These are phyloP conservation scores for Amphipyra tragopoginis DNA, from an alignment of 2,888 invertebrate genomes.

Conservation along the genomic window DNA sequence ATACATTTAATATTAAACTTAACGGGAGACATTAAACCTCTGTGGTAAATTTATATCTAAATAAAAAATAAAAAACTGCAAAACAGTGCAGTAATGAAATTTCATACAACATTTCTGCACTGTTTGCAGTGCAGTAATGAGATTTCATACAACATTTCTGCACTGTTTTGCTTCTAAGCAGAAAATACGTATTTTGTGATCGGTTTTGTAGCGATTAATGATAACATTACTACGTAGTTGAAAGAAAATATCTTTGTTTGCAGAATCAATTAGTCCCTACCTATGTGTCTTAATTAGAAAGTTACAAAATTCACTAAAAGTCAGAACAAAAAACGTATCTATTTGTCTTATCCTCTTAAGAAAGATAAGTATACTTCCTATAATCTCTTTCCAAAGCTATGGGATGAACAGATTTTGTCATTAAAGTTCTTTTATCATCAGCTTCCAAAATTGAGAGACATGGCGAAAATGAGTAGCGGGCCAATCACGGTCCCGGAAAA, in stretches of 20 bases:
- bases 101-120: no score
- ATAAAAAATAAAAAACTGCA: no score
- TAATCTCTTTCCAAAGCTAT: slow-evolving; percentile 24
- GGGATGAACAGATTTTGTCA: slow-evolving; percentile 23
- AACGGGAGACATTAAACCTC: no score
- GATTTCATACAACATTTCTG: no score
- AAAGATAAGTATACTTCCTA: slow-evolving; percentile 30
- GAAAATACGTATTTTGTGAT: no score
- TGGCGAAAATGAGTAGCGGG: slow-evolving; percentile 15
- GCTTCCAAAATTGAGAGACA: slow-evolving; percentile 17
- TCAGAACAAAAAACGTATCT: slow-evolving; percentile 16
- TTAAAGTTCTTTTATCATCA: slow-evolving; percentile 23
- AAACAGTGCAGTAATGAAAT: no score
- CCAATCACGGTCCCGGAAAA: slow-evolving; percentile 68
- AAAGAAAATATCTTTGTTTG: background rate
- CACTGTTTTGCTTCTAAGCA: no score
- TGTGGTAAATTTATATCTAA: no score
- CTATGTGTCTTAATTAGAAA: slow-evolving; percentile 18
- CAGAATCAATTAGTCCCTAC: background rate
- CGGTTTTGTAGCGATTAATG: no score
- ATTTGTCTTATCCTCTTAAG: slow-evolving; percentile 25
- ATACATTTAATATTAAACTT: no score
- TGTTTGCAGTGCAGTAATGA: no score
- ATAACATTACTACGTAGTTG: no score
- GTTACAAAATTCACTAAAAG: slow-evolving; percentile 24